A percentile compares a stretch with the other conserved stretches of the same genome.
Evolutionary conservation across 2,797 vertebrate genomes (phyloP).

Genomic region (Miichthys miiuy): DNA sequence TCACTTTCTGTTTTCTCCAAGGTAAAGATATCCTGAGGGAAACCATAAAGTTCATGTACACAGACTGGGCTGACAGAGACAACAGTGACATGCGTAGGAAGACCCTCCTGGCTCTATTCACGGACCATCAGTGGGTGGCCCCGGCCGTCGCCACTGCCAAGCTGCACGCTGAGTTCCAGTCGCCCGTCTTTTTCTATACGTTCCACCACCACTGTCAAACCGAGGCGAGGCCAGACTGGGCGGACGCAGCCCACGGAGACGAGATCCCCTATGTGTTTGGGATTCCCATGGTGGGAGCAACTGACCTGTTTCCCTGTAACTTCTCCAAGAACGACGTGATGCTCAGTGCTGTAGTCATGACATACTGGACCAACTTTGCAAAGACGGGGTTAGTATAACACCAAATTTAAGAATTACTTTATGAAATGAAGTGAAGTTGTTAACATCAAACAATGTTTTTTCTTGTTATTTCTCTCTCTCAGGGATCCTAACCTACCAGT

Average conservation of each 20-base stretch:
- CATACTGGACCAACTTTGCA: constrained; percentile 99
- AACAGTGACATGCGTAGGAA: constrained; percentile 96
- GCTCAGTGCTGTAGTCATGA: constrained; percentile 97
- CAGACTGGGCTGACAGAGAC: constrained; percentile 97
- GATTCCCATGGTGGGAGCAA: constrained; percentile 96
- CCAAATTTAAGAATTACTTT: neutral
- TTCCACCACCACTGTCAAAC: constrained; percentile 99
- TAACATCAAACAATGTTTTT: neutral
- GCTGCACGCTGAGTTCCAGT: constrained; percentile 96
- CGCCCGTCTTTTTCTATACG: constrained; percentile 96
- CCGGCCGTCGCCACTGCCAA: constrained; percentile 96
- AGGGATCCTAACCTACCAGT: constrained; percentile 95
- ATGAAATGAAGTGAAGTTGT: neutral
- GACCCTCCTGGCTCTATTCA: constrained; percentile 94
- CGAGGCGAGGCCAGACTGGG: constrained; percentile 95
- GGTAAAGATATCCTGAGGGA: constrained; percentile 94
- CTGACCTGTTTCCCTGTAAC: constrained; percentile 97
- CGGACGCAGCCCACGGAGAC: constrained; percentile 94
- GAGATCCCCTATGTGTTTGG: constrained; percentile 97
- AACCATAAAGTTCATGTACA: constrained; percentile 99
- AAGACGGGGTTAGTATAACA: constrained; percentile 89
- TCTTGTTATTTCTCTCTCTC: constrained; percentile 33
- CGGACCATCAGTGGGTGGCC: constrained; percentile 98
- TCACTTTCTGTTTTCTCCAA: constrained; percentile 63
- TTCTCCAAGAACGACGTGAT: constrained; percentile 98